Conservation (phyloP, 2,888 invertebrate species). For the Athripsodes cinereus region DNA sequence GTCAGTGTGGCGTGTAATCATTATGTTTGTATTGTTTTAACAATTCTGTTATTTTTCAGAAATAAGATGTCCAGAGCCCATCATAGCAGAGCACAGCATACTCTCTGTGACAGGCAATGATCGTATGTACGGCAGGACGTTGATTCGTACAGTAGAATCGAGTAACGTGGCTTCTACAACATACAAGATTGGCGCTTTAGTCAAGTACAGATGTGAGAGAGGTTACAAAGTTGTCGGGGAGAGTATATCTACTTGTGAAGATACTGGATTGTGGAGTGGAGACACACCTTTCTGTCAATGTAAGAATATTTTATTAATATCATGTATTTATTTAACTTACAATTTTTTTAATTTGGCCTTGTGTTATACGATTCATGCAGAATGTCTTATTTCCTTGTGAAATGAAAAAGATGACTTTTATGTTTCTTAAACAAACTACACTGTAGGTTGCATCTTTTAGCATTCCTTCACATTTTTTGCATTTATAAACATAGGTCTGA, state of each 20-base stretch:
- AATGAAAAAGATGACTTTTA: too few species aligned
- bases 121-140: constrained; percentile 77
- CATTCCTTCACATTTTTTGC: too few species aligned
- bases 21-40: too few species aligned
- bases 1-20: background rate
- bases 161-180: constrained; percentile 63
- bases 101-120: constrained; percentile 88
- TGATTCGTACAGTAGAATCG: constrained; percentile 68
- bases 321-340: too few species aligned
- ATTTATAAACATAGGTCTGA: too few species aligned
- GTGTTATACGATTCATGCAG: too few species aligned
- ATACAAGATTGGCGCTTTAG: constrained; percentile 78
- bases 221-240: constrained; percentile 85
- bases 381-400: too few species aligned
- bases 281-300: constrained; percentile 77
- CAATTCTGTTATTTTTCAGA: too few species aligned
- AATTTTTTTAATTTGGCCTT: too few species aligned
- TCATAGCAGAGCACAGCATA: constrained; percentile 76
- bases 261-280: constrained; percentile 81
- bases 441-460: too few species aligned
- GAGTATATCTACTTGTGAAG: constrained; percentile 78
- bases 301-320: constrained; percentile 54
- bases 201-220: constrained; percentile 83
- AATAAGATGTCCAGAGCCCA: constrained; percentile 81
- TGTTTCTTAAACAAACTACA: too few species aligned